phyloP scores from a whole-genome alignment of 2,113 vertebrate species.

The Gadus macrocephalus region DNA sequence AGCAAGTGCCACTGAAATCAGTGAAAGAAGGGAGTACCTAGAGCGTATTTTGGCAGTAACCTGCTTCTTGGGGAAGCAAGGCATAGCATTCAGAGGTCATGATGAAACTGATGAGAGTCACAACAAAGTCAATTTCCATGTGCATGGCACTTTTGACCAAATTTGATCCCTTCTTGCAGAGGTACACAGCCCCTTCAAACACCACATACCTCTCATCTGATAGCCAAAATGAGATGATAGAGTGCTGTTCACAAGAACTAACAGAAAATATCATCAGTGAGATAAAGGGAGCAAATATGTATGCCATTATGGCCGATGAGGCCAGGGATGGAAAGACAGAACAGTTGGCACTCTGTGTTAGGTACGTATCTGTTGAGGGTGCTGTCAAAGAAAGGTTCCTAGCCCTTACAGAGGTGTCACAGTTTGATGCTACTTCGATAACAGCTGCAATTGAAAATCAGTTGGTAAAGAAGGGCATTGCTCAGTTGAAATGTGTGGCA shows the following conservation, averaged over 20 bases:
- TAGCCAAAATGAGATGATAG: constrained; percentile 28
- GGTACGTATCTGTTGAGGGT: constrained; percentile 17
- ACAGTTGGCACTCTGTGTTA: constrained; percentile 23
- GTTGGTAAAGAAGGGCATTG: not conserved
- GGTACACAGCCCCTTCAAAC: constrained; percentile 18
- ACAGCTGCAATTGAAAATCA: constrained; percentile 16
- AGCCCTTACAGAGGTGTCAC: constrained; percentile 3
- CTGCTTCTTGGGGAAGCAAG: constrained; percentile 26
- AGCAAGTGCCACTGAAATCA: constrained; percentile 17
- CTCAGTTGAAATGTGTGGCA: constrained; percentile 17
- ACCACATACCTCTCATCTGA: constrained; percentile 9
- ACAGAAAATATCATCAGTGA: constrained; percentile 15
- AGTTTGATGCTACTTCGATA: constrained; percentile 11
- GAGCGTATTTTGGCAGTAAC: constrained; percentile 16
- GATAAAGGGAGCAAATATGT: constrained; percentile 19
- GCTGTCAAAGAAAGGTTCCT: constrained; percentile 19
- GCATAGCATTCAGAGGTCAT: constrained; percentile 23
- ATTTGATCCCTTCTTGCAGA: constrained; percentile 5
- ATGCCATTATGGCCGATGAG: constrained; percentile 18
- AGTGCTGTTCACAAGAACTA: constrained; percentile 24
- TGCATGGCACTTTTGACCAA: not conserved
- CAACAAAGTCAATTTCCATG: constrained; percentile 15
- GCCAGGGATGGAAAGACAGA: constrained; percentile 10
- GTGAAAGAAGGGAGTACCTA: constrained; percentile 23
- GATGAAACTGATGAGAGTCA: constrained; percentile 15